Base-by-base conservation (phyloP, 2,888 invertebrate species). In the Tetranychus truncatus region DNA sequence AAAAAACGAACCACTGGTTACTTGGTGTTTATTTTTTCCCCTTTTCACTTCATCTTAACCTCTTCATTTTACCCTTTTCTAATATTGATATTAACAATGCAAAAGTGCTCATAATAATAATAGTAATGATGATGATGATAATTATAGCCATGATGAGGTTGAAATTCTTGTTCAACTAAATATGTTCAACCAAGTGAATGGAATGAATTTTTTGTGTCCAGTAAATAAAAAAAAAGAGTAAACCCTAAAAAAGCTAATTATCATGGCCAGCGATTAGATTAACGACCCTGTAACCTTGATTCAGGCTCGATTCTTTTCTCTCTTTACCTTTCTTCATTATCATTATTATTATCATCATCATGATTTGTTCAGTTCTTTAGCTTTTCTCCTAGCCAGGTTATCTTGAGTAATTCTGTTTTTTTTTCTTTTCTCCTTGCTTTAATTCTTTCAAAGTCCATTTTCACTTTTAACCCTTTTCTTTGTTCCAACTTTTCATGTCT, bases 221-320 rank as follows among this genome's bases (percentile, higher is more conserved):
- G 34, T 5, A 24, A 24, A 5, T 34, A 34, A 5, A 34, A 34
- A 4, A 34, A 34, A 34, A 34, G 34, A 34, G 34, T 34, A 34
- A 34, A 34, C 34, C 34, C 34, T 34, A 34, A 34, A 34, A 34
- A 34, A 34, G 34, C 34, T 34, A 34, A 34, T 34, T 34, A 34
- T 34, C 34, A 34, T 34, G 34, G 34, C 34, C 34, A 34, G 55
- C 11, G 55, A 55, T 15, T 15, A 55, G 55, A 55, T 55, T 55
- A 55, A 55, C 55, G 55, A 55, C 55, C 55, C 55, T 55, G 55
- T 55, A 55, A 55, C 55, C 55, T 55, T 55, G 55, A 55, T 55
- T 55, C 3, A 3, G 15, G 15, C 55, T 55, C 15, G 55, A 5
- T 15, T 55, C 15, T 9, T 15, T 15, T 15, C 55, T 55, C 55